Percentiles rank a stretch among this genome's conserved stretches.
phyloP scores from a whole-genome alignment of 2,888 invertebrate species.

The Noctua fimbriata region DNA sequence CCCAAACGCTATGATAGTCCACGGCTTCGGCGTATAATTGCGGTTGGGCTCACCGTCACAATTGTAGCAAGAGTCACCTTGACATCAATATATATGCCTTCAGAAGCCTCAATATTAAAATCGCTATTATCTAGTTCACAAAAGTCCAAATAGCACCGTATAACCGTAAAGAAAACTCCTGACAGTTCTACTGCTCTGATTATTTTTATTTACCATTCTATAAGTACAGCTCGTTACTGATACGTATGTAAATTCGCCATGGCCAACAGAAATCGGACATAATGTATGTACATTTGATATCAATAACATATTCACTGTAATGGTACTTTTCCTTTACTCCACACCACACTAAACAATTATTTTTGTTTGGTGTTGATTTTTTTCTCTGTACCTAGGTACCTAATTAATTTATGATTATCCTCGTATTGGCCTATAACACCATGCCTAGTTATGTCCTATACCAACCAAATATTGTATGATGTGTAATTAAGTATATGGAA shows the following conservation, averaged over 20 bases:
- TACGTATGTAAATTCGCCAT: slow-evolving; percentile 50
- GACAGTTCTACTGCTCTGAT: background rate
- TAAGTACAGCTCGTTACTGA: background rate
- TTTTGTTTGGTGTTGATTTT: background rate
- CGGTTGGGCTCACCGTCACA: background rate
- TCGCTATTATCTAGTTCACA: background rate
- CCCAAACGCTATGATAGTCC: background rate
- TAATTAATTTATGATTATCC: background rate
- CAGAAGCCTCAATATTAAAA: background rate
- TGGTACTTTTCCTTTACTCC: slow-evolving; percentile 17
- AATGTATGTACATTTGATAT: slow-evolving; percentile 45
- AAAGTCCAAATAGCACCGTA: background rate
- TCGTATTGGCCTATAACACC: background rate
- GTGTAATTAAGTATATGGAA: background rate
- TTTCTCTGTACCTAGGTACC: background rate
- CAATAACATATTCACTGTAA: slow-evolving; percentile 10
- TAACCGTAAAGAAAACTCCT: background rate
- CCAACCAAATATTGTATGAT: background rate
- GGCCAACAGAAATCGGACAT: slow-evolving; percentile 33
- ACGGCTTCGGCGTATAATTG: background rate
- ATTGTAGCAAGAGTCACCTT: background rate
- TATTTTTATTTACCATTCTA: slow-evolving; percentile 16
- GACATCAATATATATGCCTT: background rate
- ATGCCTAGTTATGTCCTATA: background rate
- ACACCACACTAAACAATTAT: background rate